Base-by-base conservation (phyloP, 2,888 invertebrate species). In the Crossocerus cetratus region DNA sequence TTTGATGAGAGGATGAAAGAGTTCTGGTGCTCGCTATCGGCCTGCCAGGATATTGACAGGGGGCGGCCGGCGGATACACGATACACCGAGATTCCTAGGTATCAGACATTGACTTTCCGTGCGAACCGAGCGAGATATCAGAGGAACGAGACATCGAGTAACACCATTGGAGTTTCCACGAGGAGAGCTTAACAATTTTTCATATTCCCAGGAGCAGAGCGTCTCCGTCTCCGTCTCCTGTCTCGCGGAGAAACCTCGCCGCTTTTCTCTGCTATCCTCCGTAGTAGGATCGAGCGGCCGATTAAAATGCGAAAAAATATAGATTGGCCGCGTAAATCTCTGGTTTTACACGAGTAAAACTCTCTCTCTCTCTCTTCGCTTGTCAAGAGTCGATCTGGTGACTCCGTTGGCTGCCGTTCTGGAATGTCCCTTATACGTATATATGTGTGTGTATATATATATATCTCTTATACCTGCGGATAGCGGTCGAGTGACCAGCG, bases 271-370 rank as follows among this genome's bases (percentile, higher is more conserved):
- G 42, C 23, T 65, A 32, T 45, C 20, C 4, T 43, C 56, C 59
- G 59, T 64, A 20, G 69, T 56, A 62, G 11, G 55, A 20, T 23
- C 54, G 53, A 60, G 77, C 66, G 77, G 70, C 73, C 53, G 56
- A 62, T 69, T 73, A 69, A 70, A 60, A 71, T 71, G 65, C 68
- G 74, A 77, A 77, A 77, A 77, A 77, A 77, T 77, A 77, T 77
- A 77, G 65, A 63, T 70, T 32, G 63, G 65, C 77, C 77, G 70
- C 77, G 65, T 59, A 32, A 32, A 32, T 32, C 32, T 32, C 32
- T 32, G 11, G 64, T 53, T 59, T 59, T n/a, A 60, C 66, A 76
- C 53, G 58, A 66, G 44, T 72, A 60, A 21, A 64, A 43, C 67
- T 59, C 60, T 64, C 65, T 55, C 64, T 64, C 58, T 58, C 76